Evolutionary conservation across 2,888 invertebrate species (phyloP).

Genomic region (Acheta domesticus): DNA sequence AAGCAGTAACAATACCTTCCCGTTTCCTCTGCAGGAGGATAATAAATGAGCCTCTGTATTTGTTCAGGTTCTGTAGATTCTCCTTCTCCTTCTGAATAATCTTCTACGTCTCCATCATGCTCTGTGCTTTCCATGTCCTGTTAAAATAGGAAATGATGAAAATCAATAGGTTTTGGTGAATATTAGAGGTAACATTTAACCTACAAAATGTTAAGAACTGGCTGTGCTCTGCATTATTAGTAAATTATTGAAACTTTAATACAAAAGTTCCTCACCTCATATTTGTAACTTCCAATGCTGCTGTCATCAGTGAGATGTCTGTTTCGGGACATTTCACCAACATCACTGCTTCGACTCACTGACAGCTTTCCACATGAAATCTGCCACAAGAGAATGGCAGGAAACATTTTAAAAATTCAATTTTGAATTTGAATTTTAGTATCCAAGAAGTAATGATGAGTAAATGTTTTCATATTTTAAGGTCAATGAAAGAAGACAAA

Average conservation of each 20-base stretch:
- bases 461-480: no score
- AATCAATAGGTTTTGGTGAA: no score
- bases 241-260: slow-evolving; percentile 25
- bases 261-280: slow-evolving; percentile 54
- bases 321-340: slow-evolving; percentile 50
- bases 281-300: slow-evolving; percentile 65
- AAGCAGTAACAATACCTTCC: slow-evolving; percentile 47
- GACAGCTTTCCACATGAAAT: slow-evolving; percentile 47
- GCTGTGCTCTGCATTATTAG: not conserved
- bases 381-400: slow-evolving; percentile 38
- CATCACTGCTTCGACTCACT: slow-evolving; percentile 47
- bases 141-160: not conserved
- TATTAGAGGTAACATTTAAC: no score
- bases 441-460: no score
- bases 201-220: not conserved
- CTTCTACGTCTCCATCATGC: slow-evolving; percentile 82
- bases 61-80: slow-evolving; percentile 69
- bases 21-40: slow-evolving; percentile 65
- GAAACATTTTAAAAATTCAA: slow-evolving; percentile 1
- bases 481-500: no score
- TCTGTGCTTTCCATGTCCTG: slow-evolving; percentile 66
- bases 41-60: slow-evolving; percentile 62
- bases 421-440: no score
- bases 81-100: slow-evolving; percentile 77
- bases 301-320: slow-evolving; percentile 67